These are phyloP conservation scores for Drosophila heteroneura DNA, from an alignment of 2,888 invertebrate genomes.

Conservation along the genomic window DNA sequence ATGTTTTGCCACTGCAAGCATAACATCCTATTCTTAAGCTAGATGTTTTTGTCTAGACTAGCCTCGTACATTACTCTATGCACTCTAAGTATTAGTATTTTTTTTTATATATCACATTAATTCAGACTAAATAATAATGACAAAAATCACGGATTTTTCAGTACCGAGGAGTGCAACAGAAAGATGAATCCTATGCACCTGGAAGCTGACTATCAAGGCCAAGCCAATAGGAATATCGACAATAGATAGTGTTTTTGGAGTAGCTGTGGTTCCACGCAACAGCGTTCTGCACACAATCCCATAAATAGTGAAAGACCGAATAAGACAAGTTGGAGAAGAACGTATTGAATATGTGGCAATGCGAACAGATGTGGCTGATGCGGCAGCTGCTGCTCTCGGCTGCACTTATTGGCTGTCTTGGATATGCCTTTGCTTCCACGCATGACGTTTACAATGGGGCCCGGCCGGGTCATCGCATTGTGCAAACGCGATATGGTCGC, in stretches of 20 bases:
- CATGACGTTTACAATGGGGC: constrained; percentile 87
- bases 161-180: not conserved
- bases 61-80: not conserved
- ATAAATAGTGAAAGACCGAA: constrained; percentile 1
- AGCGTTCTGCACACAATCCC: not conserved
- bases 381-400: constrained; percentile 32
- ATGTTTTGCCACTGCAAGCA: not conserved
- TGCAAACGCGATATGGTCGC: constrained; percentile 93
- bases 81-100: not conserved
- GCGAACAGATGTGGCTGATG: constrained; percentile 9
- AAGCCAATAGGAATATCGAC: not conserved
- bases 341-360: constrained; percentile 33
- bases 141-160: constrained; percentile 7
- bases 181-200: constrained; percentile 30
- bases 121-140: not conserved
- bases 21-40: not conserved
- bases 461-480: constrained; percentile 92
- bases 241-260: constrained; percentile 27
- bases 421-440: constrained; percentile 69
- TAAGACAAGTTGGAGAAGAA: not conserved
- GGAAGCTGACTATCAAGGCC: constrained; percentile 24
- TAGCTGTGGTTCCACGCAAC: not conserved
- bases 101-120: too few species aligned
- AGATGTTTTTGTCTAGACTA: not conserved
- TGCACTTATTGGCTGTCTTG: constrained; percentile 28